These are phyloP conservation scores for Thysanoteuthis rhombus DNA, from an alignment of 2,888 invertebrate species.

Conservation along the genomic window DNA sequence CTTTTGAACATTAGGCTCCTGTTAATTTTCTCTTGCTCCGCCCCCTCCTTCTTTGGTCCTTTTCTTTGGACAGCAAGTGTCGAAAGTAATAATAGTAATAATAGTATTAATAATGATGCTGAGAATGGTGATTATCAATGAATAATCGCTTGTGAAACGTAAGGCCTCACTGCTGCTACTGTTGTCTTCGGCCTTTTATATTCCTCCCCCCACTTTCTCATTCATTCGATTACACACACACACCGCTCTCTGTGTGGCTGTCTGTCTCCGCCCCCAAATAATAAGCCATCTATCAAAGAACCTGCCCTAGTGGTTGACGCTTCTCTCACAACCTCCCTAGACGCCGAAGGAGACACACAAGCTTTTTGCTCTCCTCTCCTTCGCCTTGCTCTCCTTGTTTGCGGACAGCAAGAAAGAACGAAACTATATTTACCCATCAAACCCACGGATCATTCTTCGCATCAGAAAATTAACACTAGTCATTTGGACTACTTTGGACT, in stretches of 20 bases:
- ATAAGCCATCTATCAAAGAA: neutral
- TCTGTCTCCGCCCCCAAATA: neutral
- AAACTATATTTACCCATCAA: neutral
- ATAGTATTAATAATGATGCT: neutral
- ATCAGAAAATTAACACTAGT: neutral
- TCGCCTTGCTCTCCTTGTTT: neutral
- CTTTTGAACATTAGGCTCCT: neutral
- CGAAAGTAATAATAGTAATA: neutral
- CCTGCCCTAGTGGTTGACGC: neutral
- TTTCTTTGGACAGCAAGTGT: neutral
- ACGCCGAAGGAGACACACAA: conserved; percentile 22
- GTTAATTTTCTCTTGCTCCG: neutral
- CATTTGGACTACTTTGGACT: neutral
- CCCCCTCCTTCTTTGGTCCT: neutral
- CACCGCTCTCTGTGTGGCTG: neutral
- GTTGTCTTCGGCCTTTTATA: too few species aligned
- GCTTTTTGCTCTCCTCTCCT: neutral
- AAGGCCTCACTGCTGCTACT: neutral
- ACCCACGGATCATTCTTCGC: neutral
- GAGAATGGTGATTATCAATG: neutral
- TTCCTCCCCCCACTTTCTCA: neutral
- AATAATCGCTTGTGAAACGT: neutral
- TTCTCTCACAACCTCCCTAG: conserved; percentile 25
- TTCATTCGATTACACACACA: neutral
- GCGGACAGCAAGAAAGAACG: neutral